Percentiles rank a stretch among this genome's conserved stretches.
phyloP scores from a whole-genome alignment of 2,113 vertebrate species.

The Tetraodon nigroviridis region DNA sequence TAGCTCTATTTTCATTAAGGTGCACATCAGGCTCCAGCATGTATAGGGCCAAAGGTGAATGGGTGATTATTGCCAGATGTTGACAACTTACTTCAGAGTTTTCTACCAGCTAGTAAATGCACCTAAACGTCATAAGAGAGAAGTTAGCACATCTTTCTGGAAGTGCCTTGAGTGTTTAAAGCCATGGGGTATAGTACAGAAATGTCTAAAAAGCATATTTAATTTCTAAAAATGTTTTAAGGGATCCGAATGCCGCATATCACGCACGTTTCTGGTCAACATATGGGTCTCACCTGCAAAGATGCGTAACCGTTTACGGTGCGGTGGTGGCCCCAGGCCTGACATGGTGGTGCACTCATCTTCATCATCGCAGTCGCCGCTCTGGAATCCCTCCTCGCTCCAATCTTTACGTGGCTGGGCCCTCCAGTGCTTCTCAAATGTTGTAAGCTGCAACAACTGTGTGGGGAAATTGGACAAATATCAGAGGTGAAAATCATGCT shows the following conservation, averaged over 20 bases:
- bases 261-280: not conserved
- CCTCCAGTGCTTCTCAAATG: slow-evolving; percentile 71
- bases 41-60: no score
- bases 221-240: no score
- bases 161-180: no score
- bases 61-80: no score
- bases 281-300: slow-evolving; percentile 67
- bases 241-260: not conserved
- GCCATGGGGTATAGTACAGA: no score
- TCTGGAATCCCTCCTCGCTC: slow-evolving; percentile 68
- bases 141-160: no score
- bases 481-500: slow-evolving; percentile 14
- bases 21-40: no score
- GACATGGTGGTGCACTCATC: slow-evolving; percentile 75
- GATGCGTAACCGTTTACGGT: slow-evolving; percentile 73
- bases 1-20: no score
- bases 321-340: slow-evolving; percentile 69
- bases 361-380: slow-evolving; percentile 78
- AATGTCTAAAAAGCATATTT: no score
- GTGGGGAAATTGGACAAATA: slow-evolving; percentile 28
- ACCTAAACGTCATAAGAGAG: no score
- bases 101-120: no score
- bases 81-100: no score
- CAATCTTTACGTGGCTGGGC: slow-evolving; percentile 51
- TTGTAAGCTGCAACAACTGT: slow-evolving; percentile 69